phyloP scores from a whole-genome alignment of 2,113 vertebrate genomes.

The Megaceryle maxima region DNA sequence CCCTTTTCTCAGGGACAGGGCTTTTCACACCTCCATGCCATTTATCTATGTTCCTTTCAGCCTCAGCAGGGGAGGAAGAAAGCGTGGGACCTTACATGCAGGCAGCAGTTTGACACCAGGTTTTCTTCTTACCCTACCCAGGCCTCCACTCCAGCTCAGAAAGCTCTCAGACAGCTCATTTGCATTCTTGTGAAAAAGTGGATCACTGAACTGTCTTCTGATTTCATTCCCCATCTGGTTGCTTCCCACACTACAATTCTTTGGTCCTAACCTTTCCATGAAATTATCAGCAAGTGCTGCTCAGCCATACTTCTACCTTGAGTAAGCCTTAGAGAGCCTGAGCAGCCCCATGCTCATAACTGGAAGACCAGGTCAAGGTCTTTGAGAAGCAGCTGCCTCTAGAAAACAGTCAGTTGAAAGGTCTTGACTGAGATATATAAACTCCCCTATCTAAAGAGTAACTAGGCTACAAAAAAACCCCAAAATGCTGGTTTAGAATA shows the following conservation, averaged over 20 bases:
- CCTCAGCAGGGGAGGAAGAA: background rate
- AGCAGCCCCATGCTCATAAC: background rate
- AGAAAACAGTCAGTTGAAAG: background rate
- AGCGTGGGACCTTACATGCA: background rate
- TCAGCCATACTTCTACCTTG: background rate
- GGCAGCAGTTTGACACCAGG: background rate
- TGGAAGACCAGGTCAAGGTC: background rate
- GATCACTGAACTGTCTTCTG: background rate
- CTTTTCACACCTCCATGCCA: background rate
- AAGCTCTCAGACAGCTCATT: background rate
- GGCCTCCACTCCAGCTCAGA: background rate
- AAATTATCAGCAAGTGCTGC: background rate
- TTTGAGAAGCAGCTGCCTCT: background rate
- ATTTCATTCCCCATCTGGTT: background rate
- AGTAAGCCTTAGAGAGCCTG: background rate
- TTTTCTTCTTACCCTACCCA: background rate
- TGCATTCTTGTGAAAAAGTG: background rate
- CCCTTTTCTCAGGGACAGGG: background rate
- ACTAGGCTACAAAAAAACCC: background rate
- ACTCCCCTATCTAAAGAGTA: background rate
- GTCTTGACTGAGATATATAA: background rate
- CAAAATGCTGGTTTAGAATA: background rate
- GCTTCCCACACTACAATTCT: background rate
- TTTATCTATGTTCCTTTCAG: background rate
- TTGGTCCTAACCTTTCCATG: background rate